phyloP scores from a whole-genome alignment of 92 coral and sea anemone species.

The Umimayanthus chanpuru region DNA sequence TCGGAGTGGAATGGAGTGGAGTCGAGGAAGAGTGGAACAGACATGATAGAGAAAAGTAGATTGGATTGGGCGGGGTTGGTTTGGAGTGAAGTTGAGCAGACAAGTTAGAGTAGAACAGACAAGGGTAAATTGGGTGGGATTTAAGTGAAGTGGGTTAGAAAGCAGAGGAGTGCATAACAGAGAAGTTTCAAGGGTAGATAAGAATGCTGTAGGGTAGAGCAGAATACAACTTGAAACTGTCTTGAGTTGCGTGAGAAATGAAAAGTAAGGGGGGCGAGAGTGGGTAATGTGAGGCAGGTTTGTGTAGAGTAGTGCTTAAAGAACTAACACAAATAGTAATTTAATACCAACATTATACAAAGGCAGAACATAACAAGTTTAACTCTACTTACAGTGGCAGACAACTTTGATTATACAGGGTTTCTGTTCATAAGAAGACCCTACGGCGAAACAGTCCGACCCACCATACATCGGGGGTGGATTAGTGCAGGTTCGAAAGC shows the following conservation, averaged over 20 bases:
- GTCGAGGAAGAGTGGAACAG: no score
- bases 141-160: no score
- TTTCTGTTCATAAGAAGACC: slow-evolving; percentile 31
- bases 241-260: neutral
- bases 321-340: neutral
- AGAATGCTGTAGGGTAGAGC: neutral
- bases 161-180: no score
- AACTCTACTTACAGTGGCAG: slow-evolving; percentile 8
- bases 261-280: neutral
- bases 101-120: no score
- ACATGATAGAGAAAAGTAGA: no score
- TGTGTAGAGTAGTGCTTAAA: neutral
- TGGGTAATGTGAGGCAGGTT: neutral
- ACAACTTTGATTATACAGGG: slow-evolving; percentile 13
- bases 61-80: no score
- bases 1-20: no score
- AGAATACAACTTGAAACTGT: no score
- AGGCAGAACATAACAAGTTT: neutral
- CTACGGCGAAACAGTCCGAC: slow-evolving; percentile 16
- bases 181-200: no score
- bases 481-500: slow-evolving; percentile 28
- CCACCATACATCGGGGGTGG: slow-evolving; percentile 40
- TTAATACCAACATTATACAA: neutral
- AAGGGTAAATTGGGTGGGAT: no score
- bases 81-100: no score